Percentiles rank a stretch among this genome's conserved stretches.
These are phyloP conservation scores for Gallinago jamesoni DNA, from an alignment of 2,113 vertebrate species.

Conservation along the genomic window DNA sequence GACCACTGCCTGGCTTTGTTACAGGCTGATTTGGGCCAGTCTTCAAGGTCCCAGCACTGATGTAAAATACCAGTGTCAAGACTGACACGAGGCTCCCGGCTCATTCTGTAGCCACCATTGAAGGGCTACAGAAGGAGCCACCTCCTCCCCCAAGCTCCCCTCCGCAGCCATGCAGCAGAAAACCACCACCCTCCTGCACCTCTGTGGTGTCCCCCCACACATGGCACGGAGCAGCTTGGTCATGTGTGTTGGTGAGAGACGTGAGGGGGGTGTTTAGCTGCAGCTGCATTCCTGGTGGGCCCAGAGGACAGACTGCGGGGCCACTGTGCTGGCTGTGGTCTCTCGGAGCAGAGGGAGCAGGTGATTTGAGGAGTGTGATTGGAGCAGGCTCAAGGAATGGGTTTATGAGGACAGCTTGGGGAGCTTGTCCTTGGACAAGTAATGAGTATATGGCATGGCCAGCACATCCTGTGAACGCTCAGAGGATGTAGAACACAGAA, in stretches of 20 bases:
- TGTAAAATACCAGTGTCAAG: background rate
- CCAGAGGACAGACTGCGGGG: fast-evolving
- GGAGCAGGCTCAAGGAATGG: background rate
- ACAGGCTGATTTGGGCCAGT: background rate
- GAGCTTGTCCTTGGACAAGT: background rate
- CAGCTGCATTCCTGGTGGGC: background rate
- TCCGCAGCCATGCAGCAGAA: fast-evolving
- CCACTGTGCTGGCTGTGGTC: fast-evolving
- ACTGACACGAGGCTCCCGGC: background rate
- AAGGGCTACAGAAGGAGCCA: background rate
- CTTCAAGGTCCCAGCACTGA: background rate
- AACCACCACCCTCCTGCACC: fast-evolving
- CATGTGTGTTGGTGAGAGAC: fast-evolving
- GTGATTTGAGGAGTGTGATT: background rate
- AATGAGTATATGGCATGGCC: background rate
- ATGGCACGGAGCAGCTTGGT: fast-evolving
- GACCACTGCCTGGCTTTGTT: fast-evolving
- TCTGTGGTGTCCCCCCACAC: fast-evolving
- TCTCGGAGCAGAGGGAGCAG: fast-evolving
- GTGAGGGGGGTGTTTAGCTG: background rate
- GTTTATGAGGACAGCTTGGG: background rate
- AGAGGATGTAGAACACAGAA: background rate
- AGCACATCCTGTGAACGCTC: background rate
- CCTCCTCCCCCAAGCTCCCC: background rate
- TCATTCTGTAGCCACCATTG: fast-evolving